Conservation (phyloP, 2,888 invertebrate species). For the Chymomyza caudatula region DNA sequence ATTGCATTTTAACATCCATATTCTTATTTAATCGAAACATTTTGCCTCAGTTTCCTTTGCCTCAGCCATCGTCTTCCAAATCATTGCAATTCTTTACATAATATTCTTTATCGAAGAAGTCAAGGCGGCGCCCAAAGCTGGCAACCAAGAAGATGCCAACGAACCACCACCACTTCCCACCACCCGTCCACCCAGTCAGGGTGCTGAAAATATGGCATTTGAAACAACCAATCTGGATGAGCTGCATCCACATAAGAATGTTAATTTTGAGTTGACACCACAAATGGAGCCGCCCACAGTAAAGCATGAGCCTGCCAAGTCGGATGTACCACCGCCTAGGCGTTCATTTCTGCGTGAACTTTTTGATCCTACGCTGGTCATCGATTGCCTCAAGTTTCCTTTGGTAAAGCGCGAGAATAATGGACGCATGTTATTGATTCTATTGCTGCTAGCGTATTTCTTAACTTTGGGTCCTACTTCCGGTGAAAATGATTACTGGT, state of each 20-base stretch:
- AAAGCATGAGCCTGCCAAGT: conserved; percentile 32
- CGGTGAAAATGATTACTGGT: conserved; percentile 76
- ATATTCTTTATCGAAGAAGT: conserved; percentile 75
- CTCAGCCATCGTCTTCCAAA: conserved; percentile 71
- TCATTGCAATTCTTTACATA: conserved; percentile 75
- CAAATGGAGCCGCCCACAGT: conserved; percentile 39
- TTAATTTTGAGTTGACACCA: conserved; percentile 67
- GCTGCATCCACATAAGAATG: conserved; percentile 59
- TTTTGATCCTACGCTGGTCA: conserved; percentile 75
- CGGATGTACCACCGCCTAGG: not conserved
- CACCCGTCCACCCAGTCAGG: conserved; percentile 43
- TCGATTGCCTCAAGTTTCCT: conserved; percentile 74
- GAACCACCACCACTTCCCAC: conserved; percentile 41
- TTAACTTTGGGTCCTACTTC: conserved; percentile 72
- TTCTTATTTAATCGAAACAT: not conserved
- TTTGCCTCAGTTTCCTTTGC: conserved; percentile 70
- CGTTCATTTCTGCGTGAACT: conserved; percentile 68
- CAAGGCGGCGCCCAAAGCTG: conserved; percentile 28
- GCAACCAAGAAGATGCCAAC: conserved; percentile 12
- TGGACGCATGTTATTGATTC: conserved; percentile 67
- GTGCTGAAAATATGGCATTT: conserved; percentile 67
- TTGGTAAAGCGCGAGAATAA: conserved; percentile 71
- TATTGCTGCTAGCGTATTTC: conserved; percentile 73
- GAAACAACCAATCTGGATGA: conserved; percentile 62
- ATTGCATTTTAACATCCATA: not conserved